Evolutionary conservation across 1,140 invertebrate species (phyloP).

Genomic region (Diorhabda carinulata): DNA sequence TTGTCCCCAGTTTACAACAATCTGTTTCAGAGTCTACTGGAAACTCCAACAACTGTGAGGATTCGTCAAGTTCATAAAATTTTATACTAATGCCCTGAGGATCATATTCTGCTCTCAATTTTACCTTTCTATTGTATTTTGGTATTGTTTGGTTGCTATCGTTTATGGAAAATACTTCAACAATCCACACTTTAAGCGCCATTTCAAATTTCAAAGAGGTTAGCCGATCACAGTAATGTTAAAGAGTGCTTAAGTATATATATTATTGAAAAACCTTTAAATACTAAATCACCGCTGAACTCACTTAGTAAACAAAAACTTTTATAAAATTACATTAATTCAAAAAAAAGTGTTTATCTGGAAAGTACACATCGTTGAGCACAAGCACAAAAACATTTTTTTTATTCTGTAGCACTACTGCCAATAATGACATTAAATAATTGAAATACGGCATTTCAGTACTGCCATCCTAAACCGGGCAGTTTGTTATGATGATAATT

Average conservation of each 20-base stretch:
- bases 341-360: not conserved
- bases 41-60: conserved; percentile 56
- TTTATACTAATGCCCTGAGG: conserved; percentile 70
- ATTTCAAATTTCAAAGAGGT: conserved; percentile 15
- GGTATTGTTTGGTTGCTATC: conserved; percentile 59
- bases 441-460: no score
- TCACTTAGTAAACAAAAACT: not conserved
- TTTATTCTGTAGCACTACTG: not conserved
- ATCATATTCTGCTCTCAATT: conserved; percentile 68
- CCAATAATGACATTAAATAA: not conserved
- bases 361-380: not conserved
- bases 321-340: conserved; percentile 1
- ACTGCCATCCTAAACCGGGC: no score
- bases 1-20: conserved; percentile 62
- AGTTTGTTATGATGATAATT: no score
- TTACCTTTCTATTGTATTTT: conserved; percentile 66
- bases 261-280: not conserved
- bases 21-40: conserved; percentile 64
- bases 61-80: conserved; percentile 56
- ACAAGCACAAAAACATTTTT: conserved; percentile 1
- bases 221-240: not conserved
- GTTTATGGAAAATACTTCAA: conserved; percentile 64
- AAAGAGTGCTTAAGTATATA: not conserved
- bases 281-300: not conserved
- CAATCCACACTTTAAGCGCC: conserved; percentile 56